Evolutionary conservation across 1,140 invertebrate genomes (phyloP), one percentile per base, ranked within the genome.

Genomic region (Drosophila melanica): DNA sequence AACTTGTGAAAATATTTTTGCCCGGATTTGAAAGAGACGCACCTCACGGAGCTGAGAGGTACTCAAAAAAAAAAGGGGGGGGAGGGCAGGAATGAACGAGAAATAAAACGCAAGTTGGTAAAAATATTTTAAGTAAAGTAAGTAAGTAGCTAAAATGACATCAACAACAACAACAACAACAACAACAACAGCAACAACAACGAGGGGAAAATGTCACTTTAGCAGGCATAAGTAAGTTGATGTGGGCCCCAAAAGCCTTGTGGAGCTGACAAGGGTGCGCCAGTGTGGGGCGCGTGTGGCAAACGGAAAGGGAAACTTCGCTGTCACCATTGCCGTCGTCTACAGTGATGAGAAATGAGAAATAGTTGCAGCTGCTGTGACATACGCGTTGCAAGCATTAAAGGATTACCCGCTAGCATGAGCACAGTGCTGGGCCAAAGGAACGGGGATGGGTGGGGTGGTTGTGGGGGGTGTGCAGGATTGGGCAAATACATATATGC

Each of bases 341-440:
- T 41, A n/a, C 60, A 77, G 41, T 63, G 44, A 51, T 71, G 68
- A 45, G 78, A 76, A 79, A 81, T 81, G 78, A 81, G 78, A 81
- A 81, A 81, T 81, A 81, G 78, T 81, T 81, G 78, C 78, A 81
- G 78, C 78, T 81, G 78, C 78, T 81, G 78, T 81, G 78, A 81
- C 79, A 81, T 77, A 81, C 79, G 78, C 79, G 79, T 75, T 81
- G 79, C 79, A 77, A 50, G 79, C 79, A 81, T 81, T 81, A 81
- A 81, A 81, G 78, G 78, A 81, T 81, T 81, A 81, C 78, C 78
- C 78, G 44, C 77, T 70, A 75, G 69, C 59, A 55, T 39, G 53
- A 68, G 59, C 39, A 65, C 35, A 35, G 14, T 20, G 23, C 9
- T 11, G 18, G 27, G 68, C 20, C 39, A 70, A 55, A 45, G 51